phyloP scores from a whole-genome alignment of 2,797 vertebrate genomes.

The Acanthiza pusilla region DNA sequence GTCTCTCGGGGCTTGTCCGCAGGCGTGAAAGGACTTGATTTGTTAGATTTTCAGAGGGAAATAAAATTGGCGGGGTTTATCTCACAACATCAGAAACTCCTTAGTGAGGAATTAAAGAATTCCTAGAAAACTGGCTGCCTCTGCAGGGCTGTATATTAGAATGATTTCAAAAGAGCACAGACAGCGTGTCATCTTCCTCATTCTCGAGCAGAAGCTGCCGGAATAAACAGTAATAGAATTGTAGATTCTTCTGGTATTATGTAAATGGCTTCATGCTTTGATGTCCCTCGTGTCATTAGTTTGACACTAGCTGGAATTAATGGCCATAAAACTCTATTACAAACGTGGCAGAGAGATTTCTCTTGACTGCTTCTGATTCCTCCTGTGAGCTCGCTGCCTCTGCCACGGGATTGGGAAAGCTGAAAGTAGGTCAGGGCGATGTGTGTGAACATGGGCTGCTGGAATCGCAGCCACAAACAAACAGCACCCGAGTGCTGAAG shows the following conservation, averaged over 20 bases:
- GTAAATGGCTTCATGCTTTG: slow-evolving; percentile 27
- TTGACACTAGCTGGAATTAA: slow-evolving; percentile 43
- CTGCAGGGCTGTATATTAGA: background rate
- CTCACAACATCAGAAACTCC: background rate
- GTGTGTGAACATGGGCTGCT: slow-evolving; percentile 21
- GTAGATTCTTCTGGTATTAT: background rate
- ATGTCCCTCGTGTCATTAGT: slow-evolving; percentile 11
- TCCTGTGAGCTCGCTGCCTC: background rate
- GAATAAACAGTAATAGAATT: background rate
- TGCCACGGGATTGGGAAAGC: background rate
- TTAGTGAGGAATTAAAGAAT: background rate
- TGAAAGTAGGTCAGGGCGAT: slow-evolving; percentile 58
- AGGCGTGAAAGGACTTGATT: rapidly evolving
- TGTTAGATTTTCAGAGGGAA: background rate
- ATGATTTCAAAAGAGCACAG: background rate
- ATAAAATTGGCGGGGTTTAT: background rate
- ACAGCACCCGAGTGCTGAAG: background rate
- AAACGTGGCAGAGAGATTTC: background rate
- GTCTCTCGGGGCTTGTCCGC: rapidly evolving
- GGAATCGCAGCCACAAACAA: slow-evolving; percentile 1
- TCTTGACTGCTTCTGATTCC: background rate
- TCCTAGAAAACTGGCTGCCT: background rate
- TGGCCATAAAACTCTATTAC: background rate
- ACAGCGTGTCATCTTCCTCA: background rate
- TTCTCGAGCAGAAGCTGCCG: background rate